Conservation (phyloP, 2,888 invertebrate genomes). For the Scotopteryx bipunctaria region DNA sequence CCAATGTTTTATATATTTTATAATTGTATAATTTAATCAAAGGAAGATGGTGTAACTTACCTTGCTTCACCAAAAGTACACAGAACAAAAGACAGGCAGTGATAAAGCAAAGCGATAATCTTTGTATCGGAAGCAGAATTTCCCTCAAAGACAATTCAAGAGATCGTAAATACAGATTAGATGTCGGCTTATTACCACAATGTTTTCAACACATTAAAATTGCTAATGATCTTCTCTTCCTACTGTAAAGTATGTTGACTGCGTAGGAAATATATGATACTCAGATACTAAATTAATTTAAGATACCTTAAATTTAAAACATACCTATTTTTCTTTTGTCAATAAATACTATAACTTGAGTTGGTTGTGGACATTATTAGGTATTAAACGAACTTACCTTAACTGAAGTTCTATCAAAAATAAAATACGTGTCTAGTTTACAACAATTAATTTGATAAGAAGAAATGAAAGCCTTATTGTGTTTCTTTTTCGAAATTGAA, state of each 20-base stretch:
- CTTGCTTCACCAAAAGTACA: conserved; percentile 20
- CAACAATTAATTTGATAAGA: no score
- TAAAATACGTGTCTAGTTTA: no score
- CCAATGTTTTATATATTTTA: not conserved
- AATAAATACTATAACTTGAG: no score
- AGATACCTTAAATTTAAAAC: no score
- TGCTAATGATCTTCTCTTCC: conserved; percentile 46
- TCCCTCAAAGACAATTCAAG: conserved; percentile 35
- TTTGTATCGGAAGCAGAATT: conserved; percentile 26
- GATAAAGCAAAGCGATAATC: conserved; percentile 27
- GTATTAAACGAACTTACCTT: no score
- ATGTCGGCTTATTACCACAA: conserved; percentile 41
- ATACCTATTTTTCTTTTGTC: no score
- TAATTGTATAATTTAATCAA: not conserved
- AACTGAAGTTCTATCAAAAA: no score
- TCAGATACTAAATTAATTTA: no score
- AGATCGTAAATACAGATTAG: conserved; percentile 44
- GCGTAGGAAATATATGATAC: no score
- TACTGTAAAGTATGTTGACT: not conserved
- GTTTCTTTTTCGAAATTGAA: no score
- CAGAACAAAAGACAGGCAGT: conserved; percentile 20
- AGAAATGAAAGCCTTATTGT: no score
- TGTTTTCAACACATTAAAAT: conserved; percentile 53
- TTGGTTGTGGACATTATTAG: no score
- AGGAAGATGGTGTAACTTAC: conserved; percentile 3